Base-by-base conservation (phyloP, 2,113 vertebrate species). In the Vanacampus margaritifer region DNA sequence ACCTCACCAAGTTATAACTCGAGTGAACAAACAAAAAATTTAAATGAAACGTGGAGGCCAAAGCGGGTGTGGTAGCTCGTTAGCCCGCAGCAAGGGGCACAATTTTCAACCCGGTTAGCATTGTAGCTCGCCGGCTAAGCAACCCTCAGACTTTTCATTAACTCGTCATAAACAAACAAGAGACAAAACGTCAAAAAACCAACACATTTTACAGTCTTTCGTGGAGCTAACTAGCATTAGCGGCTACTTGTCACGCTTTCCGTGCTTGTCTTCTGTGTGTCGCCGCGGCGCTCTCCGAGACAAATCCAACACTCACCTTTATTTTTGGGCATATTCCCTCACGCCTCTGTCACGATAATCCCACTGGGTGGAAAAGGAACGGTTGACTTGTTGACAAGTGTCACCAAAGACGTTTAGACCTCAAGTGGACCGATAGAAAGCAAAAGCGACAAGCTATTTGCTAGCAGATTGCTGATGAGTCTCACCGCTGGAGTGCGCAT, bases 251-350 rank as follows among this genome's bases (percentile, higher is more conserved):
- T 90, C 87, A 90, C 86, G 89, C 88, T 89, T 88, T 82, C 28
- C 48, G 69, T 80, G 81, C 79, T 79, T 75, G 71, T 68, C 37
- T 53, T 83, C 65, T 79, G 81, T 80, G 75, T 74, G 65, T 68
- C 39, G 46, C 24, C 48, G 19, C 75, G 80, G 77, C 78, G 83
- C 43, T 74, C 54, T 75, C n/a, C 43, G 63, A 26, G 57, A 65
- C 69, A 43, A 65, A 64, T 36, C 17, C 41, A 67, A 59, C 0
- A 12, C 78, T 75, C 75, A 91, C 91, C 91, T 91, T 92, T 92
- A 78, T 92, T 92, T 60, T 92, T 92, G 74, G 91, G 91, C 91
- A 92, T 92, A 62, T 89, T 91, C 69, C 76, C 67, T 82, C 56
- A 72, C 51, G 68, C 56, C 75, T 73, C 57, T 58, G 57, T 75